phyloP scores from a whole-genome alignment of 2,113 vertebrate genomes.

The Solea solea region DNA sequence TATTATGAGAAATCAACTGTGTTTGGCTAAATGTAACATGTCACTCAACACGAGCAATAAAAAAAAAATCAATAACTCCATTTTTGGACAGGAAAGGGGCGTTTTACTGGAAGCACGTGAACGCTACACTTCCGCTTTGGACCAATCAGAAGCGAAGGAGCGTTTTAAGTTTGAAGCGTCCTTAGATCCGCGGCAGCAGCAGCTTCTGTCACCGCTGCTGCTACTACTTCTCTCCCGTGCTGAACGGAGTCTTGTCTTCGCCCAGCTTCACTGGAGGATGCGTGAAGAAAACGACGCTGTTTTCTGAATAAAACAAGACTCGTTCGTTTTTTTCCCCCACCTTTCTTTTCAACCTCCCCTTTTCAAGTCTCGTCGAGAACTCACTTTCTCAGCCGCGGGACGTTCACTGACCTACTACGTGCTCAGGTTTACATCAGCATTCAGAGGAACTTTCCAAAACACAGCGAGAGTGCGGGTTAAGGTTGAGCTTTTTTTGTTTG shows the following conservation, averaged over 20 bases:
- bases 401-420: slow-evolving; percentile 1
- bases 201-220: not conserved
- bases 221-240: not conserved
- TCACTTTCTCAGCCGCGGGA: not conserved
- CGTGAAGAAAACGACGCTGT: not conserved
- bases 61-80: too few species aligned
- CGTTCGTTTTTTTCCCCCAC: too few species aligned
- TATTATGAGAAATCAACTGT: too few species aligned
- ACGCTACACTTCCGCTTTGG: slow-evolving; percentile 29
- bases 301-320: not conserved
- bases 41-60: too few species aligned
- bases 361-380: not conserved
- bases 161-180: slow-evolving; percentile 67
- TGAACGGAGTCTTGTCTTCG: not conserved
- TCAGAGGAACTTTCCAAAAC: slow-evolving; percentile 40
- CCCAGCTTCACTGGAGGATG: not conserved
- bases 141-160: slow-evolving; percentile 65
- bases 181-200: not conserved
- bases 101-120: slow-evolving; percentile 14
- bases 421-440: slow-evolving; percentile 26
- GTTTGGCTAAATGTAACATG: too few species aligned
- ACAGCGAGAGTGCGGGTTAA: not conserved
- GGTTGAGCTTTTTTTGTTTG: not conserved
- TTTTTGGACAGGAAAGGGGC: not conserved
- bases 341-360: not conserved